These are phyloP conservation scores for Stichopus chloronotus DNA, from an alignment of 35 echinoderm and acorn worm species.

Conservation along the genomic window DNA sequence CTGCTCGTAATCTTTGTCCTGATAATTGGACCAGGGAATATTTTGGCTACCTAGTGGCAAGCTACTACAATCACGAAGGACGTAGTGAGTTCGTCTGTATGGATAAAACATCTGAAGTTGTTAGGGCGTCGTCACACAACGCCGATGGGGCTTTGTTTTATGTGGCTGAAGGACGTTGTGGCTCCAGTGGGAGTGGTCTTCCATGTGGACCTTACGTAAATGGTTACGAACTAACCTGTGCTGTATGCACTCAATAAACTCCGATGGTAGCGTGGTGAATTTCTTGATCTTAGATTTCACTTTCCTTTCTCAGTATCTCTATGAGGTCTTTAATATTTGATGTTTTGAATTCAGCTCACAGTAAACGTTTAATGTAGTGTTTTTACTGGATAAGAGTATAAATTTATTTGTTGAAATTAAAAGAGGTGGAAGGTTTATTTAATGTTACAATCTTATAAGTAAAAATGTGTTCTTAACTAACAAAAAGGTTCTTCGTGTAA, in stretches of 20 bases:
- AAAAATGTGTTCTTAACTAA: too few species aligned
- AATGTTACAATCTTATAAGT: too few species aligned
- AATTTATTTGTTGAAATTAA: too few species aligned
- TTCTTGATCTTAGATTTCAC: too few species aligned
- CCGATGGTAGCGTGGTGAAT: too few species aligned
- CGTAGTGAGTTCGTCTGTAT: conserved; percentile 55
- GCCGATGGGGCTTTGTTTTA: conserved; percentile 42
- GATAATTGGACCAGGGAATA: conserved; percentile 52
- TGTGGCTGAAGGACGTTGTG: conserved; percentile 54
- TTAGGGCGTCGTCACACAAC: neutral
- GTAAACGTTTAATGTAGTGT: too few species aligned
- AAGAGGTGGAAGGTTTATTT: too few species aligned
- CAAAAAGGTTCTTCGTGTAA: too few species aligned
- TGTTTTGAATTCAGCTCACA: too few species aligned
- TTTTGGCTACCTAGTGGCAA: conserved; percentile 40
- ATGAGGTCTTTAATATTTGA: too few species aligned
- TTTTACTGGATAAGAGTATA: too few species aligned
- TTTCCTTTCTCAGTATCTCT: too few species aligned
- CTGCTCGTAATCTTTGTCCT: conserved; percentile 53
- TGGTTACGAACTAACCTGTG: conserved; percentile 64
- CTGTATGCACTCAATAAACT: conserved; percentile 56
- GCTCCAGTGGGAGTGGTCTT: neutral
- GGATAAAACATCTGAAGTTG: conserved; percentile 17
- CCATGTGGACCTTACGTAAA: conserved; percentile 49
- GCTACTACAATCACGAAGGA: neutral